A percentile compares a stretch with the other conserved stretches of the same genome.
Conservation (phyloP, 2,797 vertebrate genomes). For the Fundulus diaphanus region DNA sequence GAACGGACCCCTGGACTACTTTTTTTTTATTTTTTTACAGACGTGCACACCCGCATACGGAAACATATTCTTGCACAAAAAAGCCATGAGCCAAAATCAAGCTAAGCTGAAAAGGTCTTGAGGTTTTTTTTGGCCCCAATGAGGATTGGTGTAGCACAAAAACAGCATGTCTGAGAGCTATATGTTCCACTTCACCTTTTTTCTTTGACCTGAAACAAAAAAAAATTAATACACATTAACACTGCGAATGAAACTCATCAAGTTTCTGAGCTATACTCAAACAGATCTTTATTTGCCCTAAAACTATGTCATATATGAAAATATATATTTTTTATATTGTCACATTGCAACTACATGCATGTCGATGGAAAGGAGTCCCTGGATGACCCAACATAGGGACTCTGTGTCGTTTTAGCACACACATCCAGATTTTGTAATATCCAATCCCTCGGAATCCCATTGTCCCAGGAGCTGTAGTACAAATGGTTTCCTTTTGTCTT, state of each 20-base stretch:
- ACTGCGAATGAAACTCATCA: background rate
- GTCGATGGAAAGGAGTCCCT: background rate
- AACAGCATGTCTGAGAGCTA: background rate
- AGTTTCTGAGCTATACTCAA: background rate
- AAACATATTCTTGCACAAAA: slow-evolving; percentile 5
- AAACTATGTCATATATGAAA: too few species aligned
- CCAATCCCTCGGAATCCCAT: slow-evolving; percentile 9
- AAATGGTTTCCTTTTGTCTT: slow-evolving; percentile 8
- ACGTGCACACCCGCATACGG: slow-evolving; percentile 5
- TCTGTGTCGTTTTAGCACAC: background rate
- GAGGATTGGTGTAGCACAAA: slow-evolving; percentile 18
- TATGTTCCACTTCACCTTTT: background rate
- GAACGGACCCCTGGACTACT: slow-evolving; percentile 36
- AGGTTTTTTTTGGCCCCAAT: slow-evolving; percentile 13
- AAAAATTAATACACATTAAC: background rate
- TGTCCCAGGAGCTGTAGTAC: background rate
- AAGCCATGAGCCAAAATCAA: slow-evolving; percentile 12
- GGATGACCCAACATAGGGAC: slow-evolving; percentile 2
- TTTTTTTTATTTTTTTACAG: slow-evolving; percentile 20
- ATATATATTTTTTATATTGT: too few species aligned
- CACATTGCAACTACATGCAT: background rate
- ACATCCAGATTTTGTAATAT: too few species aligned
- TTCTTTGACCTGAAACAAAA: background rate
- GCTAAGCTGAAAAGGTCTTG: slow-evolving; percentile 37
- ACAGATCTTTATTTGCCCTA: background rate